Evolutionary conservation across 2,113 vertebrate species (phyloP).

Genomic region (Hydropotes inermis): DNA sequence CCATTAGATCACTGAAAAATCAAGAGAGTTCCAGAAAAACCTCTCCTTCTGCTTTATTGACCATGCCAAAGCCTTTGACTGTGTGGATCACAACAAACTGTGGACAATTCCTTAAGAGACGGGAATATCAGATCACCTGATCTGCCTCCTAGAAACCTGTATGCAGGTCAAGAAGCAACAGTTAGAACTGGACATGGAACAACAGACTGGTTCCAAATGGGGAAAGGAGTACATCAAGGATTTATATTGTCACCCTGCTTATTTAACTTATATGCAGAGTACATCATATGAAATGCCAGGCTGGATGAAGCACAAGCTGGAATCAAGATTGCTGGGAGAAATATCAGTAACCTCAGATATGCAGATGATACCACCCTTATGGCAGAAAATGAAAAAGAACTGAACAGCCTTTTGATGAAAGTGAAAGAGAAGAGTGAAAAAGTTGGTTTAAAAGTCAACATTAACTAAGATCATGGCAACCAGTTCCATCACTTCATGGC

Average conservation of each 20-base stretch:
- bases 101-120: not conserved
- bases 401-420: not conserved
- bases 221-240: not conserved
- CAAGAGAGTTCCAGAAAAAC: not conserved
- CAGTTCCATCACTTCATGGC: not conserved
- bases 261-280: not conserved
- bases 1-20: rapidly evolving
- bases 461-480: not conserved
- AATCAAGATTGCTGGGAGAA: not conserved
- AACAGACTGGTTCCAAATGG: not conserved
- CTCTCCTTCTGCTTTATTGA: not conserved
- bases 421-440: not conserved
- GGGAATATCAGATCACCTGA: not conserved
- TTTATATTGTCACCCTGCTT: not conserved
- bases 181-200: not conserved
- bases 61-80: not conserved
- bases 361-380: not conserved
- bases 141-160: not conserved
- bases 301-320: not conserved
- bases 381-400: not conserved
- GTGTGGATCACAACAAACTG: not conserved
- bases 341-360: not conserved
- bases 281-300: rapidly evolving
- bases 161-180: not conserved
- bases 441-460: not conserved